A percentile compares a stretch with the other conserved stretches of the same genome.
Evolutionary conservation across 2,888 invertebrate genomes (phyloP).

Genomic region (Drosophila affinis): DNA sequence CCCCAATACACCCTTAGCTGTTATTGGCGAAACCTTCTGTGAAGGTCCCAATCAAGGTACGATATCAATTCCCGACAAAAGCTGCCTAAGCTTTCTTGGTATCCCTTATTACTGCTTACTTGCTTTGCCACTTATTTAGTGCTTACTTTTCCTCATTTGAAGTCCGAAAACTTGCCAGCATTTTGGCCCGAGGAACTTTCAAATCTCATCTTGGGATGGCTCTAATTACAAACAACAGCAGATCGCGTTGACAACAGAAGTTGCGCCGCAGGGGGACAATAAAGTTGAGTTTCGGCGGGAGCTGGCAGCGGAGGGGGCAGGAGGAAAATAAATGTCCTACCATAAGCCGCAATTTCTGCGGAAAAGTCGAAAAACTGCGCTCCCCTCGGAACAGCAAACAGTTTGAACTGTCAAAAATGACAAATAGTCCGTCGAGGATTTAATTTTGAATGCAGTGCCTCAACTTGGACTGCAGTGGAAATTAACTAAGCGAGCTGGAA

Average conservation of each 20-base stretch:
- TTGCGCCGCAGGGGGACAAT: conserved; percentile 62
- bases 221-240: conserved; percentile 69
- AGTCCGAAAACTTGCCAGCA: background rate
- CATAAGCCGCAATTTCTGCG: conserved; percentile 66
- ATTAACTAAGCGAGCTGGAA: conserved; percentile 58
- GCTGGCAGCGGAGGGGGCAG: background rate
- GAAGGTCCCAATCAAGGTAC: background rate
- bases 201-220: conserved; percentile 53
- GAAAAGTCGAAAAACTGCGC: conserved; percentile 38
- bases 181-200: background rate
- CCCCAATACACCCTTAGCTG: too few relatives aligned
- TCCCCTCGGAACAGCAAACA: conserved; percentile 27
- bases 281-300: conserved; percentile 15
- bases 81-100: background rate
- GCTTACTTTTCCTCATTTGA: background rate
- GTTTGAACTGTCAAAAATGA: conserved; percentile 77
- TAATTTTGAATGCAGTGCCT: conserved; percentile 74
- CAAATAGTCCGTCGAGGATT: conserved; percentile 75
- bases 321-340: conserved; percentile 51
- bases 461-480: conserved; percentile 64
- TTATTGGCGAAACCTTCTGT: background rate
- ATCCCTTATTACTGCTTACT: background rate
- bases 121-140: background rate
- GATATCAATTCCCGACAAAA: background rate
- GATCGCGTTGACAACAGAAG: conserved; percentile 62